Evolutionary conservation across 2,113 vertebrate genomes (phyloP).

Genomic region (Pseudopipra pipra): DNA sequence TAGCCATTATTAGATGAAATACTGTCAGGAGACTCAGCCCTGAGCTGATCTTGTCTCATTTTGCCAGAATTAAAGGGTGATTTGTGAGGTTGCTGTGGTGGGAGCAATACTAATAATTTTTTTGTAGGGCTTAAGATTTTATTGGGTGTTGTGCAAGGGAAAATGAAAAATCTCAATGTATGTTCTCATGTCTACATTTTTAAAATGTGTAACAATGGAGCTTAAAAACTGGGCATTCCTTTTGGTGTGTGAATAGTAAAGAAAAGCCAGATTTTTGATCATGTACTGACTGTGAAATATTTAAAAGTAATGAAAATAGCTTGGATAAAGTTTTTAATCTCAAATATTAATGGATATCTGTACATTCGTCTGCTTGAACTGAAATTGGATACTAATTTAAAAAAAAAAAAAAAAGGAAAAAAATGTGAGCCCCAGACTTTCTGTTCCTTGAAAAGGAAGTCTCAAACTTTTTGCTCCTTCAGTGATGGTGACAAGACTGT

Average conservation of each 20-base stretch:
- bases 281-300: not conserved
- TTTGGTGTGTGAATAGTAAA: not conserved
- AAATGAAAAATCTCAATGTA: constrained; percentile 17
- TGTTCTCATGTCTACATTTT: not conserved
- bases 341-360: not conserved
- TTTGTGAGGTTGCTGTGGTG: constrained; percentile 41
- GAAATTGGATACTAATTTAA: not conserved
- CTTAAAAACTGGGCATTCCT: not conserved
- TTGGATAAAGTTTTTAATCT: not conserved
- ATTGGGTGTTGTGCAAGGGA: constrained; percentile 13
- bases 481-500: not conserved
- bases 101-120: constrained; percentile 26
- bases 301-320: not conserved
- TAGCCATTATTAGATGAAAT: constrained; percentile 59
- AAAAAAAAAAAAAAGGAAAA: not conserved
- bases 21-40: constrained; percentile 15
- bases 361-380: not conserved
- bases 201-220: not conserved
- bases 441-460: not conserved
- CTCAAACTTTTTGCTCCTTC: not conserved
- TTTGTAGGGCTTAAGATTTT: constrained; percentile 40
- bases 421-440: not conserved
- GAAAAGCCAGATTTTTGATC: not conserved
- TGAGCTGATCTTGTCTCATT: constrained; percentile 57
- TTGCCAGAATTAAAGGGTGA: constrained; percentile 56